These are phyloP conservation scores for Heterochromis multidens DNA, from an alignment of 2,113 vertebrate genomes.

Conservation along the genomic window DNA sequence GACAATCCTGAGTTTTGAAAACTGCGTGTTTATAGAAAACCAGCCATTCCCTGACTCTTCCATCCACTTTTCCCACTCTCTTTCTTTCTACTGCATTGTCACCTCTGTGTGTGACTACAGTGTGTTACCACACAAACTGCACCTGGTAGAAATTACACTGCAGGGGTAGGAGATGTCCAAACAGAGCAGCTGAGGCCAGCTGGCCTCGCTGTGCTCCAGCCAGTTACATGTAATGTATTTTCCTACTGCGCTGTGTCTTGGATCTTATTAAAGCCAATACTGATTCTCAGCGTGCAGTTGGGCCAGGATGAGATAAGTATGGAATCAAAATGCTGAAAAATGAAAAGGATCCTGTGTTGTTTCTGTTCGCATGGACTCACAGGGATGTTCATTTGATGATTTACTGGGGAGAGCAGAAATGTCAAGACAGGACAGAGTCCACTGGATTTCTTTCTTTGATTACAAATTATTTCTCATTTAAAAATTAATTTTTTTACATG, in stretches of 20 bases:
- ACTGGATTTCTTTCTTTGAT: background rate
- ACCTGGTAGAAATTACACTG: conserved; percentile 48
- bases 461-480: background rate
- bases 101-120: background rate
- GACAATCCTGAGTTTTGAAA: background rate
- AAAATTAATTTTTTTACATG: too few relatives aligned
- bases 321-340: conserved; percentile 8
- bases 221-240: background rate
- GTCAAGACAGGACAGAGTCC: too few relatives aligned
- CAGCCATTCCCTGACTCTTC: background rate
- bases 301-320: background rate
- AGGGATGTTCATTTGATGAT: background rate
- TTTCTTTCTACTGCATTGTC: background rate
- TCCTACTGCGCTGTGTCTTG: background rate
- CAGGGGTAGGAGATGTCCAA: conserved; percentile 27
- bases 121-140: background rate
- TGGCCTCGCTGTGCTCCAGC: background rate
- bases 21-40: background rate
- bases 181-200: conserved; percentile 12
- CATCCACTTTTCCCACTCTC: background rate
- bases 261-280: background rate
- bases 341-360: conserved; percentile 1
- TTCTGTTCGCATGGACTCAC: background rate
- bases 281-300: background rate
- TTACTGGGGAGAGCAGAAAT: background rate